Conservation (phyloP, 2,797 vertebrate species). For the Limosa lapponica region DNA sequence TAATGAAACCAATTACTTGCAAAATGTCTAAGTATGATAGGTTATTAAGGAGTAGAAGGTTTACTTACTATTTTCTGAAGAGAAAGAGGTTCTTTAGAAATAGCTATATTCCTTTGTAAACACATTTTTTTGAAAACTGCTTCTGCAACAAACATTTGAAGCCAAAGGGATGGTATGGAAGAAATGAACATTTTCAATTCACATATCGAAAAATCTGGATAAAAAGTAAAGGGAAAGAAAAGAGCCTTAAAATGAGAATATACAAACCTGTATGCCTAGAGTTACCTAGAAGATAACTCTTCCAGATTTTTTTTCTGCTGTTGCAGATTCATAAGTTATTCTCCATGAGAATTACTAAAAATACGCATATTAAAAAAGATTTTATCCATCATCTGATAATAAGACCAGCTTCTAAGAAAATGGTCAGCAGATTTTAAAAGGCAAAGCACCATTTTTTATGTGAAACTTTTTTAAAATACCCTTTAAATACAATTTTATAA, state of each 20-base stretch:
- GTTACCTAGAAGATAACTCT: neutral
- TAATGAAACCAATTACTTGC: neutral
- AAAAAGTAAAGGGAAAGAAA: neutral
- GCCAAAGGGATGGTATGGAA: conserved; percentile 84
- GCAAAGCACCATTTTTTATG: neutral
- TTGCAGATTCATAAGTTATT: neutral
- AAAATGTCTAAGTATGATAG: neutral
- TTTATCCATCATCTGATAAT: neutral
- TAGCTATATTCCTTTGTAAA: conserved; percentile 74
- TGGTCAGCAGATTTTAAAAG: neutral
- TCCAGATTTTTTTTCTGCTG: neutral
- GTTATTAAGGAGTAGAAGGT: neutral
- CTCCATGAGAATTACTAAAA: neutral
- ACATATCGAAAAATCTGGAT: conserved; percentile 81
- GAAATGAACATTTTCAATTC: conserved; percentile 83
- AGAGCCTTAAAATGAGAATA: neutral
- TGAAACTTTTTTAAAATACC: accelerated
- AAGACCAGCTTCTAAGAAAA: neutral
- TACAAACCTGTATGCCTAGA: neutral
- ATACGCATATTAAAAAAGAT: neutral
- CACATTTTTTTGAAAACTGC: conserved; percentile 88
- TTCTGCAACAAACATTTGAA: conserved; percentile 89
- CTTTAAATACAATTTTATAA: neutral
- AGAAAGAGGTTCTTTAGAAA: conserved; percentile 82
- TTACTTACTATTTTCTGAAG: conserved; percentile 89